Conservation (phyloP, 2,888 invertebrate genomes). For the Callosobruchus maculatus region DNA sequence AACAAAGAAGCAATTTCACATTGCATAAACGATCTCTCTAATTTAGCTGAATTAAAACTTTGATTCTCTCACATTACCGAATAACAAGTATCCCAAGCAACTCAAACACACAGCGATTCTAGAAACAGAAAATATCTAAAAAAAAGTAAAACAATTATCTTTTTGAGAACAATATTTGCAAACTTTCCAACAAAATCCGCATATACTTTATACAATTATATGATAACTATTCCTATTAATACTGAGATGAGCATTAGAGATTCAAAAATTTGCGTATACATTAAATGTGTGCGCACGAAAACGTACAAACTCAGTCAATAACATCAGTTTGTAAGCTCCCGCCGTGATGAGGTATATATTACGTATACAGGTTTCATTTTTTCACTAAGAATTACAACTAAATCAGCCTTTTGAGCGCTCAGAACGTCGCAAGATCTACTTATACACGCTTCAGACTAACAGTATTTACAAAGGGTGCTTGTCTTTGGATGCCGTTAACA, state of each 20-base stretch:
- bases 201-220: background rate
- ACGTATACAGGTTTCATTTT: slow-evolving; percentile 58
- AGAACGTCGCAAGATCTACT: background rate
- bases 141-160: background rate
- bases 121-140: background rate
- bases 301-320: background rate
- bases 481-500: background rate
- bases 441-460: background rate
- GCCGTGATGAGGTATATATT: slow-evolving; percentile 56
- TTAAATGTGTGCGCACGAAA: slow-evolving; percentile 14
- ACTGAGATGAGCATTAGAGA: slow-evolving; percentile 46
- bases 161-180: background rate
- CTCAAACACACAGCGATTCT: background rate
- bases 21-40: too few relatives aligned
- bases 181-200: background rate
- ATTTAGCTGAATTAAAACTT: too few relatives aligned
- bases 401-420: slow-evolving; percentile 33
- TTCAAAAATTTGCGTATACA: slow-evolving; percentile 40
- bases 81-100: too few relatives aligned
- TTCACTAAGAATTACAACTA: slow-evolving; percentile 27
- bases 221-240: slow-evolving; percentile 35
- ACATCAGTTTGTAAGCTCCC: slow-evolving; percentile 9
- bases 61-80: too few relatives aligned
- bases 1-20: too few relatives aligned
- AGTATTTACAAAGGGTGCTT: background rate